These are phyloP conservation scores for Allolobophora icterica DNA, from an alignment of 2,888 invertebrate genomes.

Conservation along the genomic window DNA sequence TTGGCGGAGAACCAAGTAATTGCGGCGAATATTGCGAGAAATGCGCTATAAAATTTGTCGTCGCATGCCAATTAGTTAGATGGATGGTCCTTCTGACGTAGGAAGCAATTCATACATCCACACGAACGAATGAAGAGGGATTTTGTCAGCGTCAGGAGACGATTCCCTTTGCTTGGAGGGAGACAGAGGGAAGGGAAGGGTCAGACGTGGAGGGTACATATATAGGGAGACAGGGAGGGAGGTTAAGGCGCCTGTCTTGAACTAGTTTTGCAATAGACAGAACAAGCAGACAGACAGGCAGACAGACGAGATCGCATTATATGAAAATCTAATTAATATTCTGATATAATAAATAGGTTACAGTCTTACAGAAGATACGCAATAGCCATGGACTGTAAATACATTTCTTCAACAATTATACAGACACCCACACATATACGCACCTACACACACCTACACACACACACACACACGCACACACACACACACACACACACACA, in stretches of 20 bases:
- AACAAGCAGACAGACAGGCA: neutral
- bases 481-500: no score
- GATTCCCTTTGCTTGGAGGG: neutral
- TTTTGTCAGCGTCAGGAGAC: neutral
- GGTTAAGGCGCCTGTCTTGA: no score
- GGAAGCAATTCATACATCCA: neutral
- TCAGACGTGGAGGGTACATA: neutral
- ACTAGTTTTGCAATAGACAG: no score
- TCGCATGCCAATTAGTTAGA: neutral
- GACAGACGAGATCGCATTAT: no score
- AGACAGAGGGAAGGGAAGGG: neutral
- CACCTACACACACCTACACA: no score
- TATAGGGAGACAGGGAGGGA: neutral
- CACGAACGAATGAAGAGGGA: neutral
- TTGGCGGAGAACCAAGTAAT: neutral
- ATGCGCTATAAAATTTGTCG: constrained; percentile 17
- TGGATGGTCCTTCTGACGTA: neutral
- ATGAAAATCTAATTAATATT: no score
- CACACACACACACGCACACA: no score
- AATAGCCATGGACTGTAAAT: no score
- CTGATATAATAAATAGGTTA: no score
- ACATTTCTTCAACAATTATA: no score
- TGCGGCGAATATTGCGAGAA: constrained; percentile 17
- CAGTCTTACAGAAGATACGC: no score
- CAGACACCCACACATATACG: no score